Base-by-base conservation (phyloP, 2,888 invertebrate genomes). In the Bembecia ichneumoniformis region DNA sequence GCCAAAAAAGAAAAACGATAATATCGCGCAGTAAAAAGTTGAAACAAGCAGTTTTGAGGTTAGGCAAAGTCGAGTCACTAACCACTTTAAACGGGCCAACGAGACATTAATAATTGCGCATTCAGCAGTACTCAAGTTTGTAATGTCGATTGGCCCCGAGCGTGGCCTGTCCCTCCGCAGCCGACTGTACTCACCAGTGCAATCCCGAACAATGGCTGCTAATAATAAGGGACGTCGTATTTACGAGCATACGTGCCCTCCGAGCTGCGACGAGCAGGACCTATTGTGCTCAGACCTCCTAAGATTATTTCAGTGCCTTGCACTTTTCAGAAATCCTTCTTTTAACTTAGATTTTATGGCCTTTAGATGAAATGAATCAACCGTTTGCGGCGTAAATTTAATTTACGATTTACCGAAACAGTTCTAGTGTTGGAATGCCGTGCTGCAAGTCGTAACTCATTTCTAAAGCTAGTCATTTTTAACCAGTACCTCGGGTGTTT, bases 231-330 rank as follows among this genome's bases (percentile, higher is more conserved):
- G 71, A 78, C 79, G 74, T 71, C 74, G 81, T 83, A 84, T 87
- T 86, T 86, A 86, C 78, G 87, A 83, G 69, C 79, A 80, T 83
- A 87, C 84, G 87, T 87, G 87, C 84, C 74, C 73, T 76, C 71
- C 63, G 68, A 73, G 74, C 75, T 73, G 73, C 73, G 82, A 83
- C 79, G 81, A 76, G 77, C 77, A 68, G 75, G 71, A 70, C 74
- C 82, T 80, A 86, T 87, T 87, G 86, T 86, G 71, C 77, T 59
- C 70, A 72, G 86, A 86, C 86, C 86, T 84, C 86, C 86, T 86
- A 82, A 78, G 86, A 84, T 83, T 84, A 84, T 82, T 83, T 77
- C 74, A 77, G 71, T 68, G 71, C 69, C 66, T 75, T 66, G 74
- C 74, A 77, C 72, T 81, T 82, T 79, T 82, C 77, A 79, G 73